Conservation (phyloP, 2,113 vertebrate species). For the Symphodus melops region DNA sequence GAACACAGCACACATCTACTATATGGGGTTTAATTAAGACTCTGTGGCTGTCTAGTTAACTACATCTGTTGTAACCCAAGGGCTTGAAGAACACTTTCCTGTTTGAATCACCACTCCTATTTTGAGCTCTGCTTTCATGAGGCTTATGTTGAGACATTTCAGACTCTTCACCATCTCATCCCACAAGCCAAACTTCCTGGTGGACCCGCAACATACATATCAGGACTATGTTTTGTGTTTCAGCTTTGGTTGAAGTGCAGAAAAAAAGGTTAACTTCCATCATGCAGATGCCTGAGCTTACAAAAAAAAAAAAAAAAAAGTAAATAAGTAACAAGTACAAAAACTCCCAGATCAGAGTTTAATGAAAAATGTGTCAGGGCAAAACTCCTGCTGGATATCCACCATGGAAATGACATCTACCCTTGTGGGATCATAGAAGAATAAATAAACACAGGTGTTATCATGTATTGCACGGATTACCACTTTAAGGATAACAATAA, state of each 20-base stretch:
- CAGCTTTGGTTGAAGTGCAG: constrained; percentile 25
- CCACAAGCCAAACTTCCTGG: constrained; percentile 54
- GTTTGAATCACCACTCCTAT: constrained; percentile 60
- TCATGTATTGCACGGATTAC: constrained; percentile 1
- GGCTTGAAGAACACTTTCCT: constrained; percentile 43
- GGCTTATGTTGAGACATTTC: constrained; percentile 39
- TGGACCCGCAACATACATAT: constrained; percentile 40
- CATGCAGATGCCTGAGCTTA: constrained; percentile 1
- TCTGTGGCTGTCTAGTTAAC: constrained; percentile 39
- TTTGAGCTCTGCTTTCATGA: constrained; percentile 62
- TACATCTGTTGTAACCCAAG: constrained; percentile 47
- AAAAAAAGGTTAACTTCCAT: constrained; percentile 1
- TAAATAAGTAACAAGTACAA: neutral
- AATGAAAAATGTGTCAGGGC: constrained; percentile 14
- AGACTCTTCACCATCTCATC: constrained; percentile 45
- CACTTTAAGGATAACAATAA: constrained; percentile 27
- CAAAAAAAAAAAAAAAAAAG: neutral
- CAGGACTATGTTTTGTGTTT: constrained; percentile 37
- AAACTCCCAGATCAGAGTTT: constrained; percentile 18
- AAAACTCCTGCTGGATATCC: constrained; percentile 10
- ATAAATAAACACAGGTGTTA: constrained; percentile 9
- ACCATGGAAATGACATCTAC: neutral
- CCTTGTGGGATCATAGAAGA: constrained; percentile 1
- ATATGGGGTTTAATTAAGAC: constrained; percentile 57
- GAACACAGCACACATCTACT: constrained; percentile 29